Percentiles rank a stretch among this genome's conserved stretches.
Conservation (phyloP, 2,797 vertebrate species). For the Gymnopithys bicolor region DNA sequence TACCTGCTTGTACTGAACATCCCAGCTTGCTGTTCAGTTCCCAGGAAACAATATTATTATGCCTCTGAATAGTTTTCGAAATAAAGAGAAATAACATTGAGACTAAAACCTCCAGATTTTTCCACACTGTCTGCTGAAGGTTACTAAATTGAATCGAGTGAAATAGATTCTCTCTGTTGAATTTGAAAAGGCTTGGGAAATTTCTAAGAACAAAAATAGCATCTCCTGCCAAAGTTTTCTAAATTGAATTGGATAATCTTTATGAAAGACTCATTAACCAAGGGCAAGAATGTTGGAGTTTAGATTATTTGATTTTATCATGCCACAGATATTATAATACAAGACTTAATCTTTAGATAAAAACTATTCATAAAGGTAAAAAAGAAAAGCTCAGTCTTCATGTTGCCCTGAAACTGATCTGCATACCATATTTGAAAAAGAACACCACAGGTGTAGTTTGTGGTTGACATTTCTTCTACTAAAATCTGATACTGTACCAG, state of each 20-base stretch:
- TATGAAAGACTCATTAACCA: neutral
- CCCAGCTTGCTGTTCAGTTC: neutral
- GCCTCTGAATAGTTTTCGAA: neutral
- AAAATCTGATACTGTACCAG: neutral
- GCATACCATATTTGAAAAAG: neutral
- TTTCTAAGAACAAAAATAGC: neutral
- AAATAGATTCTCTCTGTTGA: neutral
- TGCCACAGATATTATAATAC: neutral
- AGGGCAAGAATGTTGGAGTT: neutral
- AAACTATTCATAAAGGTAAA: neutral
- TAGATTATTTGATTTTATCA: neutral
- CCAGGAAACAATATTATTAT: neutral
- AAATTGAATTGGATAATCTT: neutral
- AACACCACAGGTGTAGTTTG: neutral
- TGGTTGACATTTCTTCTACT: neutral
- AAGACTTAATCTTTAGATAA: neutral
- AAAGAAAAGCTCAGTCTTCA: neutral
- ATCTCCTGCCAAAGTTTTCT: neutral
- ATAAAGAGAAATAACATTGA: neutral
- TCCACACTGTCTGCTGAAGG: neutral
- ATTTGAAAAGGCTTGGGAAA: neutral
- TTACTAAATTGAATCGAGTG: neutral
- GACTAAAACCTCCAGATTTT: neutral
- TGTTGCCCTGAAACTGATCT: neutral
- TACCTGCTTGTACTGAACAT: neutral